These are phyloP conservation scores for Lates japonicus DNA, from an alignment of 2,797 vertebrate genomes.

Conservation along the genomic window DNA sequence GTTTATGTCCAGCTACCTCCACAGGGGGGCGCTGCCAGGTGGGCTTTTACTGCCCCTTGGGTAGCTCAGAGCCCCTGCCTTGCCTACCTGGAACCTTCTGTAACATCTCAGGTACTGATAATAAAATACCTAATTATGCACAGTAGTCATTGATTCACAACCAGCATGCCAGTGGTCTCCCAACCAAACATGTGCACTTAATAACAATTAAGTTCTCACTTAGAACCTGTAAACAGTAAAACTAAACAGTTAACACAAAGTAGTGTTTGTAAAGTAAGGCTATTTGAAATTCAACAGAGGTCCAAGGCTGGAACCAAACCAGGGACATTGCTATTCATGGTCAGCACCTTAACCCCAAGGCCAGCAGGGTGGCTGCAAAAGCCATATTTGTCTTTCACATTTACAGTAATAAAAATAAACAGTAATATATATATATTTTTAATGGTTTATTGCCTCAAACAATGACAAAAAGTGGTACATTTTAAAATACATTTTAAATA, in stretches of 20 bases:
- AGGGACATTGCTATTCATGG: neutral
- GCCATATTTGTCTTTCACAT: neutral
- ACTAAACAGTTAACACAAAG: neutral
- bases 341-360: neutral
- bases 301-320: too few relatives aligned
- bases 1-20: slow-evolving; percentile 94
- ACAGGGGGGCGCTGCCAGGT: slow-evolving; percentile 92
- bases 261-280: neutral
- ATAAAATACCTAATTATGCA: neutral
- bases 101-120: slow-evolving; percentile 87
- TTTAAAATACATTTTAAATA: too few relatives aligned
- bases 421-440: neutral
- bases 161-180: neutral
- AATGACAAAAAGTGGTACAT: too few relatives aligned
- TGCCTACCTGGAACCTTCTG: slow-evolving; percentile 92
- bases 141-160: too few relatives aligned
- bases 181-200: too few relatives aligned
- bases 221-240: neutral
- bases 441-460: too few relatives aligned
- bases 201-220: neutral
- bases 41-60: slow-evolving; percentile 91
- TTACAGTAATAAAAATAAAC: neutral
- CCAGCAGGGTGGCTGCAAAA: neutral
- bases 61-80: slow-evolving; percentile 89
- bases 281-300: too few relatives aligned